These are phyloP conservation scores for Tenthredo notha DNA, from an alignment of 2,888 invertebrate genomes.

Conservation along the genomic window DNA sequence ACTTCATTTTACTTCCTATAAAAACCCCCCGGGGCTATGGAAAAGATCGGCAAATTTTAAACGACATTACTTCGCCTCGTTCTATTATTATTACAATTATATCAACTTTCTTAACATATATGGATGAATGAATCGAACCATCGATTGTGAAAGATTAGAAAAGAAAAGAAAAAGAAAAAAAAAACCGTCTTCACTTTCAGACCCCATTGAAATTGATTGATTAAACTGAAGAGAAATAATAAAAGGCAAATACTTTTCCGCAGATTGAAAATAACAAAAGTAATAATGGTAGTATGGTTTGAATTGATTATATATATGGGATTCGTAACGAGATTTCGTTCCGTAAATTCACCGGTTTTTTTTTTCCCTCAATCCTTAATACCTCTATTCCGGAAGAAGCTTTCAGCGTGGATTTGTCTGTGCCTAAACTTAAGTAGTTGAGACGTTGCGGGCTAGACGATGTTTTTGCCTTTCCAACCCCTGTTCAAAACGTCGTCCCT, in stretches of 20 bases:
- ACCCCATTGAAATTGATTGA: background rate
- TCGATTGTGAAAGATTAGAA: background rate
- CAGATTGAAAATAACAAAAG: background rate
- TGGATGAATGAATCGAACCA: background rate
- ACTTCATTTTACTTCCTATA: background rate
- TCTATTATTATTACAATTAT: background rate
- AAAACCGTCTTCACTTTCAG: background rate
- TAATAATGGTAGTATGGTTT: background rate
- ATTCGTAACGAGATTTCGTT: background rate
- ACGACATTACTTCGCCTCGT: background rate
- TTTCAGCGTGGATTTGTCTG: slow-evolving; percentile 7
- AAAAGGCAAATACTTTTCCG: background rate
- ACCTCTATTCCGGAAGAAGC: background rate
- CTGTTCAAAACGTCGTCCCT: background rate
- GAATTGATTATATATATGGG: background rate
- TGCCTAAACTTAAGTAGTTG: background rate
- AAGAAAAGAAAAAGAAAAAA: background rate
- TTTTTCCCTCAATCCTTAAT: background rate
- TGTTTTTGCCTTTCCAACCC: slow-evolving; percentile 17
- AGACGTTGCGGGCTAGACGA: background rate
- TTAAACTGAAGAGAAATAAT: background rate
- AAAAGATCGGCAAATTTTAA: background rate
- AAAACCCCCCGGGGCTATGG: background rate
- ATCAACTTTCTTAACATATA: background rate
- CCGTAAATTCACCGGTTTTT: background rate